phyloP scores from a whole-genome alignment of 2,888 invertebrate genomes.

The Heliconius cydno region DNA sequence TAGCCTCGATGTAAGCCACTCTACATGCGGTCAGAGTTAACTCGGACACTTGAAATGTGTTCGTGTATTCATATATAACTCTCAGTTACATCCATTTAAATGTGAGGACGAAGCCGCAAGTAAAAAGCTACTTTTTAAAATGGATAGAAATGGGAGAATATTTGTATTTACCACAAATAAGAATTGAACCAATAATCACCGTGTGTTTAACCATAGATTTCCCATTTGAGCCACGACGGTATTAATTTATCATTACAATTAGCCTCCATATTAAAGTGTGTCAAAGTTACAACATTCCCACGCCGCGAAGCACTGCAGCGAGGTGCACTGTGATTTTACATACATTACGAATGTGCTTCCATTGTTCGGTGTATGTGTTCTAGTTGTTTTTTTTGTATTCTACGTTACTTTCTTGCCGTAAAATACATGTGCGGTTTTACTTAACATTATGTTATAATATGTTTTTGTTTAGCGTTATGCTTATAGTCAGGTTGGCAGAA shows the following conservation, averaged over 20 bases:
- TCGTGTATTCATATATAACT: too few relatives aligned
- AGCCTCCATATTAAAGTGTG: conserved; percentile 16
- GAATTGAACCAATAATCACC: not conserved
- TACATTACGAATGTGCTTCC: conserved; percentile 14
- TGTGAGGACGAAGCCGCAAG: not conserved
- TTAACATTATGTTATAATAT: not conserved
- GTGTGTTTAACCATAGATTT: not conserved
- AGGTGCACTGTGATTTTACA: conserved; percentile 21
- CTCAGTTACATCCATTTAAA: too few relatives aligned
- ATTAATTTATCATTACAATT: not conserved
- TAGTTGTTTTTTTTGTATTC: not conserved
- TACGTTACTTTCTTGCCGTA: not conserved
- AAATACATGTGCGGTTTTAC: not conserved
- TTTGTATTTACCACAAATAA: too few relatives aligned
- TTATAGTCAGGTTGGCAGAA: not conserved
- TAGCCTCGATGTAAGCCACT: too few relatives aligned
- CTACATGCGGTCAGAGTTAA: too few relatives aligned
- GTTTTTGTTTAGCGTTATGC: not conserved
- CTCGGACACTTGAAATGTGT: too few relatives aligned
- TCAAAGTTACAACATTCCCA: conserved; percentile 28
- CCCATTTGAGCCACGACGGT: not conserved
- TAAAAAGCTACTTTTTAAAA: not conserved
- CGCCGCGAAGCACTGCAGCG: not conserved
- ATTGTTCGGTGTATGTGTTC: conserved; percentile 21
- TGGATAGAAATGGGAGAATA: too few relatives aligned